phyloP scores from a whole-genome alignment of 2,797 vertebrate species.

The Lithobates sylvaticus region DNA sequence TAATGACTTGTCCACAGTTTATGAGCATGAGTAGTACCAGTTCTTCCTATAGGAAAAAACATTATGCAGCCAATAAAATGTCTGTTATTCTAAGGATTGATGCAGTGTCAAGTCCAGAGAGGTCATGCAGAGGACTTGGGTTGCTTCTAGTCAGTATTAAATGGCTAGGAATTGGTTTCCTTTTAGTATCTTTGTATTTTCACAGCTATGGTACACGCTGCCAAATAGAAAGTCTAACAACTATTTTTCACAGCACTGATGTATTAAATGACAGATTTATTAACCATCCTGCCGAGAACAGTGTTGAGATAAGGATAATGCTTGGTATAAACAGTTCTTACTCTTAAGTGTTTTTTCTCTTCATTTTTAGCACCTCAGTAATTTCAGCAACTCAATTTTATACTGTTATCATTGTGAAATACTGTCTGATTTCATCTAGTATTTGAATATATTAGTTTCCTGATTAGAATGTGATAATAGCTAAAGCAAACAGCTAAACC shows the following conservation, averaged over 20 bases:
- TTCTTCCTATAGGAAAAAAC: conserved; percentile 48
- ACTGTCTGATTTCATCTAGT: background rate
- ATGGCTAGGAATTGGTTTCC: background rate
- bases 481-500: background rate
- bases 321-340: background rate
- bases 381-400: background rate
- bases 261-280: conserved; percentile 23
- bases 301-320: background rate
- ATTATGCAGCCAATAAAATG: conserved; percentile 48
- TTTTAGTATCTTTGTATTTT: conserved; percentile 22
- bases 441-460: background rate
- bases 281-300: background rate
- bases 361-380: conserved; percentile 9
- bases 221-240: conserved; percentile 3
- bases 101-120: conserved; percentile 21
- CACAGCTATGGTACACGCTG: background rate
- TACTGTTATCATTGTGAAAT: background rate
- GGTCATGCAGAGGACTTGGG: conserved; percentile 34
- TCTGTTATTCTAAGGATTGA: conserved; percentile 50
- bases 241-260: conserved; percentile 9
- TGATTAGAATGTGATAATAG: background rate
- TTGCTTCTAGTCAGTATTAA: conserved; percentile 25
- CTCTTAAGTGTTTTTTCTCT: conserved; percentile 2
- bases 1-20: conserved; percentile 54
- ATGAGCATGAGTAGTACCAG: conserved; percentile 34